These are phyloP conservation scores for Drosophila mimica DNA, from an alignment of 2,888 invertebrate species.

Conservation along the genomic window DNA sequence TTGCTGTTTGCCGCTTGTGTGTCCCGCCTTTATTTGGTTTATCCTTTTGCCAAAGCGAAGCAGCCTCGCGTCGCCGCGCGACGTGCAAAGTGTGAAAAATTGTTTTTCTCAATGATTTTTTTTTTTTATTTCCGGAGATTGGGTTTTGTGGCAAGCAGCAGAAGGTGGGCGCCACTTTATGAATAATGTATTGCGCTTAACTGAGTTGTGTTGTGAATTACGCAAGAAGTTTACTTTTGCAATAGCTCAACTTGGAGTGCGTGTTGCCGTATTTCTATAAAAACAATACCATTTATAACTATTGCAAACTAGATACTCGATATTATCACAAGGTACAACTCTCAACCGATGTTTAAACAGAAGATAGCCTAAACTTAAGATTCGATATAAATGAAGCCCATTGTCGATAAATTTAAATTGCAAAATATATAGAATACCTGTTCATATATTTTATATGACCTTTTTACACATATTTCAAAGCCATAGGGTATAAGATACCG, in stretches of 20 bases:
- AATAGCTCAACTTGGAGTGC: constrained; percentile 54
- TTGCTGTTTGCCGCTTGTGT: constrained; percentile 43
- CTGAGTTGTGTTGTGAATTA: constrained; percentile 60
- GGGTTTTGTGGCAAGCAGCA: constrained; percentile 30
- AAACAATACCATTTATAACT: constrained; percentile 14
- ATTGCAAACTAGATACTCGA: constrained; percentile 5
- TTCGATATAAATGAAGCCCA: neutral
- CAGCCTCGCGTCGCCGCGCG: constrained; percentile 29
- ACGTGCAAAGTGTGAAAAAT: constrained; percentile 79
- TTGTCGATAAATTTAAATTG: neutral
- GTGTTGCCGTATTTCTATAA: constrained; percentile 23
- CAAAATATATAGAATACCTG: neutral
- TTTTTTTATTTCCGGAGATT: constrained; percentile 36
- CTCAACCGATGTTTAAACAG: neutral
- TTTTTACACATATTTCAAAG: neutral
- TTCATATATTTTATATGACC: neutral
- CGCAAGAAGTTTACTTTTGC: constrained; percentile 59
- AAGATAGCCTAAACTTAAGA: neutral
- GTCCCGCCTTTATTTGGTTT: constrained; percentile 50
- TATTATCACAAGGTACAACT: neutral
- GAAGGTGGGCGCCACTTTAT: constrained; percentile 49
- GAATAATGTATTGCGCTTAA: constrained; percentile 71
- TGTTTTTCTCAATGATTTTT: constrained; percentile 42
- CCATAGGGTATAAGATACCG: neutral
- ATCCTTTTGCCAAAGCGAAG: constrained; percentile 39